These are phyloP conservation scores for Agrotis ipsilon DNA, from an alignment of 2,888 invertebrate species.

Conservation along the genomic window DNA sequence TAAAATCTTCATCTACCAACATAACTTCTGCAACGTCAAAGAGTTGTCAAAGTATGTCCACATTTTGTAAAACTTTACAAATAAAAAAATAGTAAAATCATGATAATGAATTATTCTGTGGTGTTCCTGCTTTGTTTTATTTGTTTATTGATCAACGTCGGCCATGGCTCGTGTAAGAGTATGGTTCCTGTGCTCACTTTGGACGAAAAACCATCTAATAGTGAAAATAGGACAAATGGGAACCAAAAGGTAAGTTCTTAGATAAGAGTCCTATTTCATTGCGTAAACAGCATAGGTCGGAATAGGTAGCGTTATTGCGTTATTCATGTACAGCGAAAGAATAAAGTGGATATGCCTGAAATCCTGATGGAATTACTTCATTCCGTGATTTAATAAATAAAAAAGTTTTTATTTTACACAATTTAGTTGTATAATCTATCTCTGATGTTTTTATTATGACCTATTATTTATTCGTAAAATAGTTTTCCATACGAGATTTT, in stretches of 20 bases:
- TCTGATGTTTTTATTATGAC: no score
- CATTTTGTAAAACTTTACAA: conserved; percentile 46
- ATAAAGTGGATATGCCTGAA: no score
- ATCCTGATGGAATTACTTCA: no score
- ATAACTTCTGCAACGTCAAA: conserved; percentile 31
- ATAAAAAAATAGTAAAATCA: conserved; percentile 58
- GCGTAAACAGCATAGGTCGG: no score
- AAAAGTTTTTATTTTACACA: no score
- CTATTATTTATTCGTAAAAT: no score
- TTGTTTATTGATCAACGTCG: conserved; percentile 30
- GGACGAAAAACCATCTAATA: conserved; percentile 46
- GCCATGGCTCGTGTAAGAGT: conserved; percentile 59
- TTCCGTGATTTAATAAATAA: no score
- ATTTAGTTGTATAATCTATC: no score
- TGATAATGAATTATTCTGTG: conserved; percentile 60
- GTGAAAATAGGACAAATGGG: conserved; percentile 44
- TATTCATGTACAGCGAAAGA: no score
- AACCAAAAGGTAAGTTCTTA: conserved; percentile 58
- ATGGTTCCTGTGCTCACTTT: conserved; percentile 74
- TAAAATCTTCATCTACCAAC: neutral
- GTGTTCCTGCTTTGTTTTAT: conserved; percentile 48
- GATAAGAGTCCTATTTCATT: neutral
- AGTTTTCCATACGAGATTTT: no score
- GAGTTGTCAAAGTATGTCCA: conserved; percentile 38
- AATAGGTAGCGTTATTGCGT: no score